Base-by-base conservation (phyloP, 2,888 invertebrate species). In the Pseudanteris insignis region DNA sequence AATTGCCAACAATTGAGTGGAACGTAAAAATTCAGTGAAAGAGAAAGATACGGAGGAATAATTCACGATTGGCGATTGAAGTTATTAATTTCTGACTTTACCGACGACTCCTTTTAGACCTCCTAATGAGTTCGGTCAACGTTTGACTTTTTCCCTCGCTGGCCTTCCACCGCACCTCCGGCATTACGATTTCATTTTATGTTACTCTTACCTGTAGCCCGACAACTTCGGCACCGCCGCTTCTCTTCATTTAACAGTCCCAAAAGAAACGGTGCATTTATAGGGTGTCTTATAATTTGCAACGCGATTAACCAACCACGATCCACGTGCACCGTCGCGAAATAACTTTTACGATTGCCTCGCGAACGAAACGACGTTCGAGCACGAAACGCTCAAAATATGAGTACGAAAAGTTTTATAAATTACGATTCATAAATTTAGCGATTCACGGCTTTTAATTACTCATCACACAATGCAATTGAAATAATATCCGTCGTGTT, bases 81-180 rank as follows among this genome's bases (percentile, higher is more conserved):
- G 67, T 70, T 70, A 71, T 69, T 72, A 70, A 71, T 70, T 70
- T 67, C 64, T 64, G 59, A 65, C 58, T 69, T 67, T 67, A 69
- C 63, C 63, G 63, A 51, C 37, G 60, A 37, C 58, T 58, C 43
- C 48, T 36, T 24, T 57, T 36, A 54, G 53, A 38, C 51, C 64
- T 37, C 40, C 54, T 65, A 63, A 63, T 63, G 62, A 64, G 66
- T 65, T 63, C 44, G 61, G 51, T 34, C 48, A 34, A 32, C 47
- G 47, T 50, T 48, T 36, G 44, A 32, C 28, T 41, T 62, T 46
- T 59, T 54, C 38, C 28, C 41, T 54, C 40, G 24, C 10, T 18
- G 18, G 32, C 40, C 47, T 58, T 44, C 46, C 26, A 13, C 11
- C 44, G 12, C 36, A 51, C 46, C 48, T 33, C 47, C 18, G 53